These are phyloP conservation scores for Lepeophtheirus nordmannii DNA, from an alignment of 2,888 invertebrate species.

Conservation along the genomic window DNA sequence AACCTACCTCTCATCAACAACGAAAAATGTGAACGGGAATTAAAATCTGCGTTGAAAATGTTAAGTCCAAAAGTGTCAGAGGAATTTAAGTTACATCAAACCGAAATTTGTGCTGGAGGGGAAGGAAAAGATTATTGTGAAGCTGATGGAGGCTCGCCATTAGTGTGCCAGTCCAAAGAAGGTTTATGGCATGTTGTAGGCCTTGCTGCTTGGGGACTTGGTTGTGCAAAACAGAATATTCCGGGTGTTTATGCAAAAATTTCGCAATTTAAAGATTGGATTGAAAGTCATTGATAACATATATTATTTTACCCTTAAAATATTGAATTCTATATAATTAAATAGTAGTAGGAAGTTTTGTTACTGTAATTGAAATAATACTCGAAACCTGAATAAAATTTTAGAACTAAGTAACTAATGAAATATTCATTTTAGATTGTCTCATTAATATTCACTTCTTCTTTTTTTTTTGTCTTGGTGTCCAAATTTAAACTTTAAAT, in stretches of 20 bases:
- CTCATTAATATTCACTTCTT: too few relatives aligned
- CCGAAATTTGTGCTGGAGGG: constrained; percentile 23
- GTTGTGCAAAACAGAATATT: constrained; percentile 17
- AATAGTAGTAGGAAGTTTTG: too few relatives aligned
- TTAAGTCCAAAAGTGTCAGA: background rate
- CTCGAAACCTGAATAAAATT: too few relatives aligned
- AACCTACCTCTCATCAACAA: constrained; percentile 9
- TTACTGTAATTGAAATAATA: too few relatives aligned
- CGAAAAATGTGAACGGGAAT: background rate
- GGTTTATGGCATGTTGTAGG: constrained; percentile 22
- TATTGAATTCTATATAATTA: too few relatives aligned
- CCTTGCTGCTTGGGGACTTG: constrained; percentile 23
- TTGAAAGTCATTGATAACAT: background rate
- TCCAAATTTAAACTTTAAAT: too few relatives aligned
- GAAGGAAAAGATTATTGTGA: constrained; percentile 22
- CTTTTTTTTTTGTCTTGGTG: too few relatives aligned
- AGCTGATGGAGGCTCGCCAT: constrained; percentile 23
- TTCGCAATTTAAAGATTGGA: constrained; percentile 19
- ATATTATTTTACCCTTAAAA: too few relatives aligned
- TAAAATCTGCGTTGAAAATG: constrained; percentile 1
- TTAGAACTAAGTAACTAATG: too few relatives aligned
- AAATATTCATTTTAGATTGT: too few relatives aligned
- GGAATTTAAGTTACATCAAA: background rate
- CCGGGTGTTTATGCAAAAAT: constrained; percentile 21
- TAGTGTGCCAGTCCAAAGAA: constrained; percentile 19